Conservation (phyloP, 2,113 vertebrate species). For the Psilopsiagon aymara region DNA sequence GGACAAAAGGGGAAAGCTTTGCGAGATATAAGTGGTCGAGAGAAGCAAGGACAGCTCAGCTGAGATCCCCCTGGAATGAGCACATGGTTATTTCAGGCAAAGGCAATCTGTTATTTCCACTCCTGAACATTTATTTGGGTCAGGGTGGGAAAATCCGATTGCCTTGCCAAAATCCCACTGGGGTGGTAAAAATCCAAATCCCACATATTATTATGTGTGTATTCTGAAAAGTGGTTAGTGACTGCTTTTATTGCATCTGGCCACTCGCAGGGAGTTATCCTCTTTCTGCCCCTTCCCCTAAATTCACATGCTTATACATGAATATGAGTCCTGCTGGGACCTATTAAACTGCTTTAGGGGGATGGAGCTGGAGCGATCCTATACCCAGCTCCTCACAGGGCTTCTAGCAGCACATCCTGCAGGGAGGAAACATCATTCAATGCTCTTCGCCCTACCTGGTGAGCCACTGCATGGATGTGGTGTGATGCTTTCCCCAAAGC, state of each 20-base stretch:
- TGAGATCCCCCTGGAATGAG: background rate
- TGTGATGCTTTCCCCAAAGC: background rate
- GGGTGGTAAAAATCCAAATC: background rate
- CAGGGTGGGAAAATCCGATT: background rate
- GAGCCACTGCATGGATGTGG: background rate
- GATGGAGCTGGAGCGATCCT: background rate
- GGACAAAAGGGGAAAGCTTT: background rate
- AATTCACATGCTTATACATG: background rate
- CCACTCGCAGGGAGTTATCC: background rate
- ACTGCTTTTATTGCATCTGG: background rate
- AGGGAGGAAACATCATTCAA: background rate
- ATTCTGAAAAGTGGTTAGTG: background rate
- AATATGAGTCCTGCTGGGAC: background rate
- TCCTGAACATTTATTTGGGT: background rate
- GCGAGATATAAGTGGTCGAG: background rate
- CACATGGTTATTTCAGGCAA: background rate
- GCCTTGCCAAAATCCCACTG: background rate
- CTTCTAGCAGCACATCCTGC: background rate
- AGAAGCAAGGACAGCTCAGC: background rate
- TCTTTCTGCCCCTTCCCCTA: background rate
- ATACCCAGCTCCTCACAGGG: background rate
- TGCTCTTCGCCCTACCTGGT: fast-evolving
- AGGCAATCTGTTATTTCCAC: slow-evolving; percentile 2
- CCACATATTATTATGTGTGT: background rate
- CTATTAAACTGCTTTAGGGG: background rate